Base-by-base conservation (phyloP, 2,888 invertebrate genomes). In the Brenthis daphne region DNA sequence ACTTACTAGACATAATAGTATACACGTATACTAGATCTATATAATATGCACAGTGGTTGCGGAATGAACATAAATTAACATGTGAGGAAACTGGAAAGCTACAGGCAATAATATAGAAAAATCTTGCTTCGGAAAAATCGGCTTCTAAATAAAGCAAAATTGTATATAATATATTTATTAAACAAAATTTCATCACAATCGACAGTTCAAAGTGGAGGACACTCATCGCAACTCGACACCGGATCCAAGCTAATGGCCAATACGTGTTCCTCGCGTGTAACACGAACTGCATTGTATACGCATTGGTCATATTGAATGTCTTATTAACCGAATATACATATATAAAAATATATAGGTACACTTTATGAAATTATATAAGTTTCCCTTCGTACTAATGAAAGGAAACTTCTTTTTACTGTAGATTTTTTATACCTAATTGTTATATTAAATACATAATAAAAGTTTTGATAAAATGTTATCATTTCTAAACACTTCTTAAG, bases 241-340 rank as follows among this genome's bases (percentile, higher is more conserved):
- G 78, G 78, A 79, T 75, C 70, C 48, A 50, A 68, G 75, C 71
- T 79, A 79, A 79, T 79, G 78, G 79, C 68, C 66, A 68, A 70
- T 71, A 70, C 79, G 66, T 79, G 79, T 78, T 68, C 70, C 73
- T 66, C 64, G 50, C 60, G 20, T 55, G 78, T 74, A 78, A 79
- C 73, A 54, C 68, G 77, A 79, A 64, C 73, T 73, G 74, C 71
- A 71, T 67, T 37, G 65, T 57, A 33, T 57, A 63, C 53, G 50
- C 58, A 61, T 58, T 64, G 48, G 61, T 58, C 60, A 57, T 71
- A 71, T 68, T 66, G 65, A 58, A 71, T 68, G 16, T 63, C 68
- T 67, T 57, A 57, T 68, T 63, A 68, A 68, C 68, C 14, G 13
- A 54, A 47, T 66, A 54, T 65, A 29, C 29, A 29, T 29, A 33